Evolutionary conservation across 2,113 vertebrate genomes (phyloP).

Genomic region (Spea multiplicata): DNA sequence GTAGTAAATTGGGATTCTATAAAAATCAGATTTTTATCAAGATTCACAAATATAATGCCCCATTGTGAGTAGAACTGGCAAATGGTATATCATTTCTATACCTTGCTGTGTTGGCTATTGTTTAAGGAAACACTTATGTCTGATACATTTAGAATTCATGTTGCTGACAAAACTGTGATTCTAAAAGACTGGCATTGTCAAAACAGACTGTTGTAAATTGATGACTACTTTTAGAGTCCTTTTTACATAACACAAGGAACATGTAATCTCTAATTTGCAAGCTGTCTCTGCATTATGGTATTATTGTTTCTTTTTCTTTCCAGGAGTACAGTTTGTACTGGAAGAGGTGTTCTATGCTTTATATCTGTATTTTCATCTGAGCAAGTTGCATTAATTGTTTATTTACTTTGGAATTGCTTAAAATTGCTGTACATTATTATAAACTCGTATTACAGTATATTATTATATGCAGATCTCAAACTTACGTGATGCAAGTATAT

Average conservation of each 20-base stretch:
- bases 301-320: conserved; percentile 39
- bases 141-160: not conserved
- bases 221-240: conserved; percentile 33
- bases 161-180: conserved; percentile 13
- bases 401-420: not conserved
- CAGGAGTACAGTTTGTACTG: conserved; percentile 30
- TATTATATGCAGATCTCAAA: not conserved
- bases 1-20: conserved; percentile 20
- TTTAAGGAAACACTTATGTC: conserved; percentile 26
- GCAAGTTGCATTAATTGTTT: conserved; percentile 15
- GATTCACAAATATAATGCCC: conserved; percentile 2
- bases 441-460: not conserved
- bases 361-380: conserved; percentile 9
- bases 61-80: not conserved
- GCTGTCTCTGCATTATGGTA: conserved; percentile 46
- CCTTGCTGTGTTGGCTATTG: conserved; percentile 18
- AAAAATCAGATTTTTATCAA: conserved; percentile 35
- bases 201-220: conserved; percentile 37
- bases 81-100: not conserved
- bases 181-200: conserved; percentile 33
- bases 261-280: conserved; percentile 42
- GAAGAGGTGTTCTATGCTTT: conserved; percentile 15
- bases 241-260: conserved; percentile 44
- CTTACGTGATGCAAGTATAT: not conserved
- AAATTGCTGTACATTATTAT: conserved; percentile 3